Evolutionary conservation across 2,797 vertebrate genomes (phyloP).

Genomic region (Salarias fasciatus): DNA sequence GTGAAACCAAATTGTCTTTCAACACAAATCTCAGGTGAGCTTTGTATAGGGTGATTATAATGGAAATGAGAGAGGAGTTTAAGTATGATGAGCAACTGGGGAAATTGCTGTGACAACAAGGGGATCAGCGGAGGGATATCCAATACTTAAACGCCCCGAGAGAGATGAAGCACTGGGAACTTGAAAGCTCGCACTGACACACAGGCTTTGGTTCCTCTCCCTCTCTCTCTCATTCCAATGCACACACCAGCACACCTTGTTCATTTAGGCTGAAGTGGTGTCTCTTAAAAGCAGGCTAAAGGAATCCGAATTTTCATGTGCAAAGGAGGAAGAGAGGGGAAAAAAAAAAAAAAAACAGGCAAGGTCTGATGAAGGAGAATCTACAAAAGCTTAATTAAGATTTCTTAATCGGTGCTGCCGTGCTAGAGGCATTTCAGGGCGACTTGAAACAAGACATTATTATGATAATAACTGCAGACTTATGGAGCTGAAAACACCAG

Average conservation of each 20-base stretch:
- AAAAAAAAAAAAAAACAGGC: slow-evolving; percentile 47
- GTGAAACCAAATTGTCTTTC: slow-evolving; percentile 65
- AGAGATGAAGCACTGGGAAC: slow-evolving; percentile 74
- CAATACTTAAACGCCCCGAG: slow-evolving; percentile 76
- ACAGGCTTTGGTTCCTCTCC: slow-evolving; percentile 57
- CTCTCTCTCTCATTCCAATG: slow-evolving; percentile 35
- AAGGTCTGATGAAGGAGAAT: slow-evolving; percentile 83
- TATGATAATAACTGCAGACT: slow-evolving; percentile 80
- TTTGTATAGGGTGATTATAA: slow-evolving; percentile 76
- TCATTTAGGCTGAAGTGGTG: slow-evolving; percentile 52
- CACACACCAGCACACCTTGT: slow-evolving; percentile 35
- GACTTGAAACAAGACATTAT: slow-evolving; percentile 81
- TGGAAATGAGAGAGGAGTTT: slow-evolving; percentile 78
- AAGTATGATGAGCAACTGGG: slow-evolving; percentile 82
- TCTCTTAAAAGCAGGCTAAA: slow-evolving; percentile 58
- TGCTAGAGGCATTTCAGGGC: slow-evolving; percentile 76
- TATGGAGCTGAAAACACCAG: slow-evolving; percentile 66
- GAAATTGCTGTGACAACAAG: slow-evolving; percentile 82
- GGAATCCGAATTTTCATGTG: slow-evolving; percentile 50
- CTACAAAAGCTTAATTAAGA: slow-evolving; percentile 84
- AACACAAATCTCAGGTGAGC: slow-evolving; percentile 76
- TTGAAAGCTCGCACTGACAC: slow-evolving; percentile 74
- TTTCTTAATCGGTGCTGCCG: slow-evolving; percentile 78
- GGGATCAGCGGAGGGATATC: slow-evolving; percentile 76
- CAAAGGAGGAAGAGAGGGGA: slow-evolving; percentile 20